A percentile compares a stretch with the other conserved stretches of the same genome.
These are phyloP conservation scores for Siniperca scherzeri DNA, from an alignment of 2,797 vertebrate genomes.

Conservation along the genomic window DNA sequence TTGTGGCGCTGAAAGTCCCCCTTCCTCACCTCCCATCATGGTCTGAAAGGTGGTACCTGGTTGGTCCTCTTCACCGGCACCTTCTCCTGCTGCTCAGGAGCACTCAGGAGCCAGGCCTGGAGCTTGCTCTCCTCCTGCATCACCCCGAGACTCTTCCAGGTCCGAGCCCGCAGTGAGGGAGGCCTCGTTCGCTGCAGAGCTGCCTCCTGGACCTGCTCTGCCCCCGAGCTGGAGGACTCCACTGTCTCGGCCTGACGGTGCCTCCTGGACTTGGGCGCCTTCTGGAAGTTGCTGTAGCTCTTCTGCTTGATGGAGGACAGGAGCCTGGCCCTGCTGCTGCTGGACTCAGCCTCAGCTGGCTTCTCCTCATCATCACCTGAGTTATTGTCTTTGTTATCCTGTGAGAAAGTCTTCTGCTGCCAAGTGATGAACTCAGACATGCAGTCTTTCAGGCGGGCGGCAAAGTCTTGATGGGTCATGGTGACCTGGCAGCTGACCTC, in stretches of 20 bases:
- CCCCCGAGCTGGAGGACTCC: slow-evolving; percentile 9
- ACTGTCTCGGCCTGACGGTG: slow-evolving; percentile 42
- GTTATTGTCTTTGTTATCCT: slow-evolving; percentile 1
- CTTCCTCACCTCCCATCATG: neutral
- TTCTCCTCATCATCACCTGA: neutral
- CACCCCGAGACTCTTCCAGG: slow-evolving; percentile 53
- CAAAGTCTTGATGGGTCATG: slow-evolving; percentile 45
- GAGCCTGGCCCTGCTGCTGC: slow-evolving; percentile 65
- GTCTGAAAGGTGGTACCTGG: rapidly evolving
- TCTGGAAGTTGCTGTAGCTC: slow-evolving; percentile 58
- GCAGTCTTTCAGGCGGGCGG: slow-evolving; percentile 23
- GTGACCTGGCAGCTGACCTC: slow-evolving; percentile 34
- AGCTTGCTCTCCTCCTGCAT: neutral
- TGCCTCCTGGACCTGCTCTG: slow-evolving; percentile 10
- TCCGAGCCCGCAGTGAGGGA: slow-evolving; percentile 64
- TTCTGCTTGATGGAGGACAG: slow-evolving; percentile 77
- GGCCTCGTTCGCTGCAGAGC: neutral
- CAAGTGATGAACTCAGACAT: slow-evolving; percentile 61
- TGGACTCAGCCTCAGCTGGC: neutral
- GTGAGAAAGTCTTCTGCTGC: slow-evolving; percentile 67
- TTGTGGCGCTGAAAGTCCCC: neutral
- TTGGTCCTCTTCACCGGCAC: neutral
- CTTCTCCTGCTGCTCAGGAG: slow-evolving; percentile 29
- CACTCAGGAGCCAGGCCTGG: slow-evolving; percentile 68
- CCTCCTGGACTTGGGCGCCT: slow-evolving; percentile 49